Conservation (phyloP, 2,113 vertebrate genomes). For the Silurus glanis region DNA sequence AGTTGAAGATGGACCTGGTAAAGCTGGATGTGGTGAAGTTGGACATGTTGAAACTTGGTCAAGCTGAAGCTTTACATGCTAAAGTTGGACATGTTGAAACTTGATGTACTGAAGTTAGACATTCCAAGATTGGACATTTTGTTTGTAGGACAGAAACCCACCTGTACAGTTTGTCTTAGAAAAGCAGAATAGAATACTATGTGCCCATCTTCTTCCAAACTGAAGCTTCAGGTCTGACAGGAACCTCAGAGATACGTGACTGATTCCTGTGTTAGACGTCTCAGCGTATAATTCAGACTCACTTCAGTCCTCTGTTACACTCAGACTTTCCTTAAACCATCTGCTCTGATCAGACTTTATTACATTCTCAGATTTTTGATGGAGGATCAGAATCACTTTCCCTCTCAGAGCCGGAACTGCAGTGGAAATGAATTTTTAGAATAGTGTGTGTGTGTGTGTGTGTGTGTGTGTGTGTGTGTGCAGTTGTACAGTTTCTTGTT, state of each 20-base stretch:
- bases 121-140: neutral
- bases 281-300: neutral
- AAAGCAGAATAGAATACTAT: neutral
- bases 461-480: constrained; percentile 5
- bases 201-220: neutral
- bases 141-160: neutral
- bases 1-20: neutral
- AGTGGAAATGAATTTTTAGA: neutral
- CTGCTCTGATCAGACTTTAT: neutral
- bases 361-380: neutral
- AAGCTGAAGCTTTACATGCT: neutral
- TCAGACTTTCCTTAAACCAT: neutral
- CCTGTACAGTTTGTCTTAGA: neutral
- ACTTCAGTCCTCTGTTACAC: neutral
- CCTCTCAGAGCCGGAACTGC: neutral
- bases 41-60: neutral
- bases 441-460: constrained; percentile 5
- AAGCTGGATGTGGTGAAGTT: neutral
- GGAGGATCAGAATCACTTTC: neutral
- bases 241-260: neutral
- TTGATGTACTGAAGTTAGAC: neutral
- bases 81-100: neutral
- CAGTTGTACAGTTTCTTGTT: neutral
- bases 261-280: neutral
- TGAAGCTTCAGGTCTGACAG: neutral